Evolutionary conservation across 2,113 vertebrate genomes (phyloP), one percentile per base, ranked within the genome.

Genomic region (Rafetus swinhoei): DNA sequence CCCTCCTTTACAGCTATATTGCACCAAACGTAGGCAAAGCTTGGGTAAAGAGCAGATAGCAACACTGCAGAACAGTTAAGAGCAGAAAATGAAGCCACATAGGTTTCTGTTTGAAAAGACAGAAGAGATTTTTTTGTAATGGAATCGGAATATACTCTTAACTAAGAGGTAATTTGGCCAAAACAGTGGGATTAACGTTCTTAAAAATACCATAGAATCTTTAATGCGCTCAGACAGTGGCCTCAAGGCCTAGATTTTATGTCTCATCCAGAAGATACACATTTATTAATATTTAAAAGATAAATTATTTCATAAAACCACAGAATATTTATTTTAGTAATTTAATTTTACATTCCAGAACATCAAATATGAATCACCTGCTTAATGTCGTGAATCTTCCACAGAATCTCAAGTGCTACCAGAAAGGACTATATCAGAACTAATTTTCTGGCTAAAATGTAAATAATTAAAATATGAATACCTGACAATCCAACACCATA

Each of bases 401-500:
- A 86, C 13, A 79, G 53, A 4, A 79, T 72, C 35, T 91, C 21
- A 27, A 54, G 7, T 8, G 2, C 25, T 45, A 90, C 56, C 24
- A 59, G 1, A 11, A 86, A 53, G 0, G 80, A 88, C 25, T 50
- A 2, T 72, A 90, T 56, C n/a, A 83, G 18, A 92, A 74, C 39
- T 12, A 83, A 22, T 85, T 21, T 35, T 92, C 84, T 85, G 69
- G 89, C 53, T 14, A n/a, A 59, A 72, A 94, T 57, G 79, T 72
- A 45, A 7, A 4, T 7, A 72, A 29, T 2, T 1, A 82, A 60
- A 35, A 83, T 82, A 81, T 94, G 90, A 95, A 91, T 94, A 97
- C 94, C 95, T 95, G 88, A 50, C 94, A 95, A 2, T 19, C 35
- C 55, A 84, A 1, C 65, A 81, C 87, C 90, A 95, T 86, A 89